A percentile compares a stretch with the other conserved stretches of the same genome.
Evolutionary conservation across 1,140 invertebrate genomes (phyloP).

Genomic region (Rhagoletis pomonella): DNA sequence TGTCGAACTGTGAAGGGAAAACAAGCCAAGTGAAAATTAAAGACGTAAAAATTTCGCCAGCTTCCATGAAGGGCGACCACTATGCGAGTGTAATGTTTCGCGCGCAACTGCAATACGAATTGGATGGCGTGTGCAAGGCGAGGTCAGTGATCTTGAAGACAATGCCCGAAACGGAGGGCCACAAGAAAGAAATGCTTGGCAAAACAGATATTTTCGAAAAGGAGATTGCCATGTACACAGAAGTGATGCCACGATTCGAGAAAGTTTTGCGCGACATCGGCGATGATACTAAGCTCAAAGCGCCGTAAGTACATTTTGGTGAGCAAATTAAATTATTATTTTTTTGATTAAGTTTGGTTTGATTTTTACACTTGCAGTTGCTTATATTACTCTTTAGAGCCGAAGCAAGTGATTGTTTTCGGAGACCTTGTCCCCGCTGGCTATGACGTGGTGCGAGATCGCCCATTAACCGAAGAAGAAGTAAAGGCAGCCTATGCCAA

Average conservation of each 20-base stretch:
- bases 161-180: slow-evolving; percentile 62
- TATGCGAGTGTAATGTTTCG: slow-evolving; percentile 70
- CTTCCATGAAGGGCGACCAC: slow-evolving; percentile 66
- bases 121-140: not conserved
- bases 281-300: slow-evolving; percentile 55
- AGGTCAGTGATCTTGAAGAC: slow-evolving; percentile 66
- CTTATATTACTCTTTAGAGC: slow-evolving; percentile 61
- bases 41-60: slow-evolving; percentile 60
- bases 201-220: slow-evolving; percentile 61
- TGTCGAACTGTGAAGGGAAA: slow-evolving; percentile 58
- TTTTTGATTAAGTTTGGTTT: no score
- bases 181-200: slow-evolving; percentile 62
- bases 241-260: slow-evolving; percentile 62
- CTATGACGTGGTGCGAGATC: slow-evolving; percentile 61
- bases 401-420: slow-evolving; percentile 62
- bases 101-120: slow-evolving; percentile 11
- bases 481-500: slow-evolving; percentile 57
- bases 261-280: slow-evolving; percentile 59
- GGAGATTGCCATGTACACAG: slow-evolving; percentile 63
- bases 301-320: not conserved
- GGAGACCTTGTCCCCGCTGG: slow-evolving; percentile 62
- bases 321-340: no score
- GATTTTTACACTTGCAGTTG: slow-evolving; percentile 27
- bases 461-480: slow-evolving; percentile 57
- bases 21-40: slow-evolving; percentile 54